Evolutionary conservation across 2,113 vertebrate genomes (phyloP).

Genomic region (Mystacornis crossleyi): DNA sequence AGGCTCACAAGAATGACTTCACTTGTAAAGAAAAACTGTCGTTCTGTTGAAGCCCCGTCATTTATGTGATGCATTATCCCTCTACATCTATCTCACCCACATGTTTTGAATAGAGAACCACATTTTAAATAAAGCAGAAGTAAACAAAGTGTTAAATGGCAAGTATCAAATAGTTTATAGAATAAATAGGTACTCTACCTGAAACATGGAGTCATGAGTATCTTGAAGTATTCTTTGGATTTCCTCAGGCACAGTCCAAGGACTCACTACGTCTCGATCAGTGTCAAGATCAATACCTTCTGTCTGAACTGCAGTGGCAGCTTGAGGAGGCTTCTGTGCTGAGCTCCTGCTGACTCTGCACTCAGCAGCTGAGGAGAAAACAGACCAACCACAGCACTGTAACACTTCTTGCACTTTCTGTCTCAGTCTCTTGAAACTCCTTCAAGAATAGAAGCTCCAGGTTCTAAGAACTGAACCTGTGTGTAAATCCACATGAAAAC

Average conservation of each 20-base stretch:
- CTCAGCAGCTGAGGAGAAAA: slow-evolving; percentile 44
- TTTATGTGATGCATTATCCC: neutral
- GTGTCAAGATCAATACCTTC: neutral
- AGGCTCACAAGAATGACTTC: neutral
- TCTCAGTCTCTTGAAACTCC: neutral
- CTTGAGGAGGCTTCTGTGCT: neutral
- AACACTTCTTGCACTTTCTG: neutral
- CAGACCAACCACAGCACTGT: neutral
- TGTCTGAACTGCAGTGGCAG: neutral
- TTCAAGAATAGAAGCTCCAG: neutral
- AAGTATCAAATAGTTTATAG: neutral
- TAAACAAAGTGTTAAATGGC: neutral
- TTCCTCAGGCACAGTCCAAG: slow-evolving; percentile 73
- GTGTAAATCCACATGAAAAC: neutral
- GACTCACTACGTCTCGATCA: slow-evolving; percentile 69
- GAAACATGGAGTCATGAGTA: slow-evolving; percentile 7
- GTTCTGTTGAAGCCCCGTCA: neutral
- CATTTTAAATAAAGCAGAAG: neutral
- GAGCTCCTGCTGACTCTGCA: neutral
- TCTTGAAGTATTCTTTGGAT: slow-evolving; percentile 65
- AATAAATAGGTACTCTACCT: slow-evolving; percentile 11
- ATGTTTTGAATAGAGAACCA: rapidly evolving
- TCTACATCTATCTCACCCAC: neutral
- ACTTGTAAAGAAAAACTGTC: neutral
- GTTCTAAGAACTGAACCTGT: neutral